phyloP scores from a whole-genome alignment of 2,797 vertebrate species.

The Pseudochirops cupreus region DNA sequence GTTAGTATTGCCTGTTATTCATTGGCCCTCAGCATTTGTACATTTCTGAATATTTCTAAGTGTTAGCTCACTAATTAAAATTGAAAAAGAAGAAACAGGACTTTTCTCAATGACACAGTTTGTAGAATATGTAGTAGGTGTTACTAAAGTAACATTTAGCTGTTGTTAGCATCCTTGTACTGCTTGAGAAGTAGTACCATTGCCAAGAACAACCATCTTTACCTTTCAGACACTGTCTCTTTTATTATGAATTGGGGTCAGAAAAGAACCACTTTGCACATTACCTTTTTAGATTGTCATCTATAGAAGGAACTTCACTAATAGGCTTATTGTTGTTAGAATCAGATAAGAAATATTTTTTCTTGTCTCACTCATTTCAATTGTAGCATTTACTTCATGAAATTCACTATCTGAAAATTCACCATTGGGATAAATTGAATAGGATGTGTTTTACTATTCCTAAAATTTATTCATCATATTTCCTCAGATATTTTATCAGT shows the following conservation, averaged over 20 bases:
- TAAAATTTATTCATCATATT: neutral
- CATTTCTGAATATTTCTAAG: neutral
- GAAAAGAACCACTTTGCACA: neutral
- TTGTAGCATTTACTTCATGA: neutral
- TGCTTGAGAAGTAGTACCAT: neutral
- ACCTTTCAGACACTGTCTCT: neutral
- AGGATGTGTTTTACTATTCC: neutral
- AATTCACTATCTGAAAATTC: neutral
- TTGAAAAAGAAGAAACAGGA: neutral
- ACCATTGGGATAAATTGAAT: neutral
- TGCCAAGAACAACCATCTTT: neutral
- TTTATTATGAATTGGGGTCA: neutral
- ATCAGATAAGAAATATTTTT: neutral
- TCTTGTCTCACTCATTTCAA: neutral
- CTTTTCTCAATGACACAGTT: neutral
- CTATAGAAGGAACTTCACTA: neutral
- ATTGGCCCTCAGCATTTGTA: neutral
- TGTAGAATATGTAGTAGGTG: neutral
- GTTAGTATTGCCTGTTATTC: neutral
- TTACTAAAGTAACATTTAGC: neutral
- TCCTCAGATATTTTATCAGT: neutral
- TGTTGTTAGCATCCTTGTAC: neutral
- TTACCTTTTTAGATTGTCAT: neutral
- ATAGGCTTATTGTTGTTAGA: neutral
- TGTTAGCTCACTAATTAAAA: neutral